These are phyloP conservation scores for Aselliscus stoliczkanus DNA, from an alignment of 2,797 vertebrate species.

Conservation along the genomic window DNA sequence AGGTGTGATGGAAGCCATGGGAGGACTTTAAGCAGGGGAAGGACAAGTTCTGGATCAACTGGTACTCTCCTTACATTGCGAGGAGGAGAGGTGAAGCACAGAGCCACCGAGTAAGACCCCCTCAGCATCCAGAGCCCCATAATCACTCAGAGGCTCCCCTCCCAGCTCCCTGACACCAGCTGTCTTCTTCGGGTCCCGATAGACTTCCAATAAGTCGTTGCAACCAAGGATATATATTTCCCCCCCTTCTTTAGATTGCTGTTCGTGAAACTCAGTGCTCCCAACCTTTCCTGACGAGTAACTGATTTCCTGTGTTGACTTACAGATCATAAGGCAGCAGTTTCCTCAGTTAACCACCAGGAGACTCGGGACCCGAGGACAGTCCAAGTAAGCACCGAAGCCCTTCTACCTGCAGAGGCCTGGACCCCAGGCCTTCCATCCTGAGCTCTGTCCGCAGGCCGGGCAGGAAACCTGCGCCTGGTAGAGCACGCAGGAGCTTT, in stretches of 20 bases:
- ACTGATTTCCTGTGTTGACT: conserved; percentile 70
- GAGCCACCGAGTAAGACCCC: neutral
- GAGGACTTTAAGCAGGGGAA: neutral
- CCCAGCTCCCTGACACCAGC: fast-evolving
- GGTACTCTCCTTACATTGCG: neutral
- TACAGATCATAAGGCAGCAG: conserved; percentile 98
- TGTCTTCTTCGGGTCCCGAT: fast-evolving
- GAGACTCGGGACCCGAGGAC: conserved; percentile 96
- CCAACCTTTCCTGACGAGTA: neutral
- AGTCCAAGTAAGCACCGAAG: conserved; percentile 93
- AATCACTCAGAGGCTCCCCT: too few relatives aligned
- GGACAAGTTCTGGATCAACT: fast-evolving
- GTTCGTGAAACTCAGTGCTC: neutral
- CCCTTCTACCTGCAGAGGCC: neutral
- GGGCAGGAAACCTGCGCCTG: neutral
- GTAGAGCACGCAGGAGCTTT: neutral
- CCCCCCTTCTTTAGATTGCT: neutral
- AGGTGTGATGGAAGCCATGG: neutral
- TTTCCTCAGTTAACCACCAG: conserved; percentile 97
- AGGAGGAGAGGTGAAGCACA: neutral
- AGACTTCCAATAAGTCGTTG: neutral
- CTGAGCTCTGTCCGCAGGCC: neutral
- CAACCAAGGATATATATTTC: fast-evolving
- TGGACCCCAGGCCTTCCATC: neutral
- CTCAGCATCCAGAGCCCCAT: neutral